Percentiles rank a stretch among this genome's conserved stretches.
Evolutionary conservation across 2,113 vertebrate genomes (phyloP).

Genomic region (Nicator chloris): DNA sequence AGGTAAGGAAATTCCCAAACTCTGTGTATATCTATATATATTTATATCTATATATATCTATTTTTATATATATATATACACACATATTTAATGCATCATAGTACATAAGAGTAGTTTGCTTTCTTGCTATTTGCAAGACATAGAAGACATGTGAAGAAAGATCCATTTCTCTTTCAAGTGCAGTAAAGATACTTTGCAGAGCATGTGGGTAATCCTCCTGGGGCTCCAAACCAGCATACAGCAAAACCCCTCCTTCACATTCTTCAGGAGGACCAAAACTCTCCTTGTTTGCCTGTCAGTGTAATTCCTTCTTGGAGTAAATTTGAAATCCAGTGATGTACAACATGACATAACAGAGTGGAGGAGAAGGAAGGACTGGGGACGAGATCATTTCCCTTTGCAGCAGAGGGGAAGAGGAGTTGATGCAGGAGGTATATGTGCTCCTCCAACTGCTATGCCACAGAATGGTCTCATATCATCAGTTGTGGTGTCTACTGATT

Average conservation of each 20-base stretch:
- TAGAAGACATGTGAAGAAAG: neutral
- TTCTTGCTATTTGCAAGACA: neutral
- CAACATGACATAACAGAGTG: neutral
- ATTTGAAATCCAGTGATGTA: neutral
- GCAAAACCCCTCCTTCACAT: neutral
- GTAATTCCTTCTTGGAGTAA: neutral
- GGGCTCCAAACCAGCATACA: neutral
- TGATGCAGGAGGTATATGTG: neutral
- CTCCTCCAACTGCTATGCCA: neutral
- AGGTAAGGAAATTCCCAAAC: neutral
- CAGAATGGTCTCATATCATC: neutral
- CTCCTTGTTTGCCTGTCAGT: neutral
- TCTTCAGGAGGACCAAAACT: neutral
- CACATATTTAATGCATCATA: neutral
- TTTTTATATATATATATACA: neutral
- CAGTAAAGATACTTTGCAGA: neutral
- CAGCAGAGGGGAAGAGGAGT: neutral
- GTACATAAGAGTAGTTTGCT: neutral
- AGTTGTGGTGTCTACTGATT: neutral
- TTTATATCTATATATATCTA: neutral
- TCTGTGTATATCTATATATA: neutral
- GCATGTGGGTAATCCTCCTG: neutral
- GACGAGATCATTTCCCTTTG: neutral
- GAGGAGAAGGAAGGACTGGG: neutral
- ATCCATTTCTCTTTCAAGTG: neutral